A percentile compares a stretch with the other conserved stretches of the same genome.
Evolutionary conservation across 2,113 vertebrate genomes (phyloP).

Genomic region (Ellobius talpinus): DNA sequence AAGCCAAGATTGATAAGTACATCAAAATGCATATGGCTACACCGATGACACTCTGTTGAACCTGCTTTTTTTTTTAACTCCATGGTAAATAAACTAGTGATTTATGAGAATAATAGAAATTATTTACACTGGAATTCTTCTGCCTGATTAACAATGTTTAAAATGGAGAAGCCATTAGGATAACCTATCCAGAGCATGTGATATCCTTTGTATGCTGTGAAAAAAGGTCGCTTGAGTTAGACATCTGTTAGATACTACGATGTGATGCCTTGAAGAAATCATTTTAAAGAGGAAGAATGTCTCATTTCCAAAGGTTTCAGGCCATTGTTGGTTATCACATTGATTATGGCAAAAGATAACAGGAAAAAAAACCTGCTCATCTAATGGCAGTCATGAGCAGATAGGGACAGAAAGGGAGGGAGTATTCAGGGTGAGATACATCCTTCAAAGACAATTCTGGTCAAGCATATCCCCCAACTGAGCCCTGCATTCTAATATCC

Average conservation of each 20-base stretch:
- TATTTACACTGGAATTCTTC: not conserved
- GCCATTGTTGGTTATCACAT: not conserved
- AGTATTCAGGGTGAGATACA: too few species aligned
- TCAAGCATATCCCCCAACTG: not conserved
- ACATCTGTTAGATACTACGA: not conserved
- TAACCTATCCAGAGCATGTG: not conserved
- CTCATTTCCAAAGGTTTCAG: not conserved
- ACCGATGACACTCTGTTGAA: not conserved
- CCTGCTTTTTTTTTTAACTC: not conserved
- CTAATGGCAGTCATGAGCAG: not conserved
- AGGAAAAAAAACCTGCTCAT: not conserved
- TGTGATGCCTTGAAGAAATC: not conserved
- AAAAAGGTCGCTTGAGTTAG: not conserved
- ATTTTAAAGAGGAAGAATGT: not conserved
- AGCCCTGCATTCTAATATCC: not conserved
- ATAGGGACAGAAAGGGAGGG: not conserved
- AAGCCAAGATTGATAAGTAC: not conserved
- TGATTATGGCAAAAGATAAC: not conserved
- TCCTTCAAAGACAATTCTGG: not conserved
- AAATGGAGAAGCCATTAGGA: not conserved
- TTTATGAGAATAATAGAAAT: not conserved
- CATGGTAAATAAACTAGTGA: not conserved
- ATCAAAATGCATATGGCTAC: not conserved
- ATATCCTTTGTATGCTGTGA: rapidly evolving
- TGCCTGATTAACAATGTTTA: not conserved